Percentiles rank a stretch among this genome's conserved stretches.
These are phyloP conservation scores for Champsocephalus gunnari DNA, from an alignment of 2,797 vertebrate genomes.

Conservation along the genomic window DNA sequence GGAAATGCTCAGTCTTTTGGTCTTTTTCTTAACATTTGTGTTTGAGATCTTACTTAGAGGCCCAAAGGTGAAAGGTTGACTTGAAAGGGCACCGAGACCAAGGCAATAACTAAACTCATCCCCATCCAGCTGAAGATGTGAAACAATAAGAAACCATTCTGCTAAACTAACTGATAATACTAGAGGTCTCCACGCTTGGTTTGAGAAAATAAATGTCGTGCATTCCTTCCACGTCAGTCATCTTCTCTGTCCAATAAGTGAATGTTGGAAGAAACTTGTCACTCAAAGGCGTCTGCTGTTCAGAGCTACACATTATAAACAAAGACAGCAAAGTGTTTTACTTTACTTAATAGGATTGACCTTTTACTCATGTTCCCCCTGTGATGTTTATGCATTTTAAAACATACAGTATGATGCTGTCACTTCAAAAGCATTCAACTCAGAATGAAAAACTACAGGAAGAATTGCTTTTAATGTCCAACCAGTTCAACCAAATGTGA, in stretches of 20 bases:
- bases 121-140: background rate
- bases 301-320: slow-evolving; percentile 2
- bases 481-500: slow-evolving; percentile 44
- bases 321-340: slow-evolving; percentile 14
- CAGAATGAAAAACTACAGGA: background rate
- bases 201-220: background rate
- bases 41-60: background rate
- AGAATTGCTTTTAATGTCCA: slow-evolving; percentile 10
- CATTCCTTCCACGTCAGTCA: slow-evolving; percentile 35
- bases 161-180: slow-evolving; percentile 16
- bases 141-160: slow-evolving; percentile 2
- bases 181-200: background rate
- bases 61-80: background rate
- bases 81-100: slow-evolving; percentile 20
- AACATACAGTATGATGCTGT: background rate
- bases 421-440: background rate
- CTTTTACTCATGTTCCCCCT: background rate
- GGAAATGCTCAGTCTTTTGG: background rate
- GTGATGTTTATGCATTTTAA: background rate
- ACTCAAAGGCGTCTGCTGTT: slow-evolving; percentile 23
- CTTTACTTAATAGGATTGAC: background rate
- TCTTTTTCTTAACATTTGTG: background rate
- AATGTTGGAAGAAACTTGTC: slow-evolving; percentile 53
- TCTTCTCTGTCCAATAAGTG: slow-evolving; percentile 34
- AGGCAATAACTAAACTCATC: background rate